A percentile compares a stretch with the other conserved stretches of the same genome.
phyloP scores from a whole-genome alignment of 2,888 invertebrate species.

The Drosophila vallismaia region DNA sequence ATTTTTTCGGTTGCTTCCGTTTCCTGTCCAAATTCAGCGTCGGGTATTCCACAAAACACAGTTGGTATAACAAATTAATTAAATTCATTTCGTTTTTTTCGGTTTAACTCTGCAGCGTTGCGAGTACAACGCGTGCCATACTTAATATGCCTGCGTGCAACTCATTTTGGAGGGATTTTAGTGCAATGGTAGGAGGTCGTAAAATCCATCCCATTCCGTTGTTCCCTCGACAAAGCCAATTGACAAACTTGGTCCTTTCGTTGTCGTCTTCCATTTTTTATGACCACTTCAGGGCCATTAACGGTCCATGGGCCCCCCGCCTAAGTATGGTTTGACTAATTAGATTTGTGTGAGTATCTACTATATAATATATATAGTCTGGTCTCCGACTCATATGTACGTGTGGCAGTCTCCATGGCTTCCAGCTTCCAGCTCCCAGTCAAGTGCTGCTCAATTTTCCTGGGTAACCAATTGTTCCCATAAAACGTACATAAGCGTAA shows the following conservation, averaged over 20 bases:
- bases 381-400: constrained; percentile 1
- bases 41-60: constrained; percentile 27
- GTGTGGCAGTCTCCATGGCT: constrained; percentile 3
- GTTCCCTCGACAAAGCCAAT: constrained; percentile 55
- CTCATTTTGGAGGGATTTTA: constrained; percentile 38
- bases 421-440: constrained; percentile 14
- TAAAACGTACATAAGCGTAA: constrained; percentile 67
- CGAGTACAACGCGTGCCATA: constrained; percentile 59
- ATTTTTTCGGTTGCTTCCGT: constrained; percentile 62
- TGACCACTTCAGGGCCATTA: constrained; percentile 52
- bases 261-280: constrained; percentile 50
- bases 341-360: constrained; percentile 59
- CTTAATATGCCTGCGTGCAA: constrained; percentile 55
- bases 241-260: constrained; percentile 53
- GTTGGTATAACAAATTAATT: constrained; percentile 23
- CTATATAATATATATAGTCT: constrained; percentile 1
- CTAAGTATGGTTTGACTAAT: constrained; percentile 56
- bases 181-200: constrained; percentile 29
- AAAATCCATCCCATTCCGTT: constrained; percentile 33
- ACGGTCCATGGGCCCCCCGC: constrained; percentile 53
- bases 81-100: constrained; percentile 46
- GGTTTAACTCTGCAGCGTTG: not conserved
- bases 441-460: constrained; percentile 49
- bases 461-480: constrained; percentile 48
- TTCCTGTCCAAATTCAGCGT: constrained; percentile 41